A percentile compares a stretch with the other conserved stretches of the same genome.
Conservation (phyloP, 2,888 invertebrate species). For the Mesochorus sp. region DNA sequence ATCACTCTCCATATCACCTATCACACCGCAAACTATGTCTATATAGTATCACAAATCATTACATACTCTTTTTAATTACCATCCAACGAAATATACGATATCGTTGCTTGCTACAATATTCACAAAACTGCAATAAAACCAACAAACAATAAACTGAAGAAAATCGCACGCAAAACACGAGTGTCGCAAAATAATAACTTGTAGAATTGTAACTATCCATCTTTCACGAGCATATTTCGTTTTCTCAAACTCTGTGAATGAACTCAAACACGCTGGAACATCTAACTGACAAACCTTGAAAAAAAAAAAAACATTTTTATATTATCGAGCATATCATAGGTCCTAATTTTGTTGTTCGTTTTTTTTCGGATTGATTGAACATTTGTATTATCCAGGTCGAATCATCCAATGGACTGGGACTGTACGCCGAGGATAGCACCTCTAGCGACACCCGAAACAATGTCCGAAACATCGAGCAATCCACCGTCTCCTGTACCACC, state of each 20-base stretch:
- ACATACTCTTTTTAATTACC: conserved; percentile 11
- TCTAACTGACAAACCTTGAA: no score
- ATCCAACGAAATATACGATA: conserved; percentile 9
- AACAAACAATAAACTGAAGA: neutral
- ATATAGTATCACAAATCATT: conserved; percentile 24
- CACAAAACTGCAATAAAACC: conserved; percentile 32
- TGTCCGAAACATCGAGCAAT: conserved; percentile 91
- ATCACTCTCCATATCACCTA: conserved; percentile 45
- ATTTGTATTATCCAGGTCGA: conserved; percentile 59
- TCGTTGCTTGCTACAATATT: conserved; percentile 43
- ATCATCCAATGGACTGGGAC: conserved; percentile 74
- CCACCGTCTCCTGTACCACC: conserved; percentile 86
- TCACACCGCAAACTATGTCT: conserved; percentile 48
- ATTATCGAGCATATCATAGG: no score
- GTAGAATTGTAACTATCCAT: no score
- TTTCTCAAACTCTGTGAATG: no score
- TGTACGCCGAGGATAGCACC: conserved; percentile 85
- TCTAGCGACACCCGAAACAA: conserved; percentile 91
- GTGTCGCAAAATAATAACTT: conserved; percentile 2
- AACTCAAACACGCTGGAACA: no score
- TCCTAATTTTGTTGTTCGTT: no score
- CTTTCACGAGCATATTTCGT: no score
- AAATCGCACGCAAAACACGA: conserved; percentile 10
- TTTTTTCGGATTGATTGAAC: conserved; percentile 1
- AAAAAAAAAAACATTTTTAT: no score